Percentiles rank a stretch among this genome's conserved stretches.
Conservation (phyloP, 2,888 invertebrate species). For the Agonopterix heracliana region DNA sequence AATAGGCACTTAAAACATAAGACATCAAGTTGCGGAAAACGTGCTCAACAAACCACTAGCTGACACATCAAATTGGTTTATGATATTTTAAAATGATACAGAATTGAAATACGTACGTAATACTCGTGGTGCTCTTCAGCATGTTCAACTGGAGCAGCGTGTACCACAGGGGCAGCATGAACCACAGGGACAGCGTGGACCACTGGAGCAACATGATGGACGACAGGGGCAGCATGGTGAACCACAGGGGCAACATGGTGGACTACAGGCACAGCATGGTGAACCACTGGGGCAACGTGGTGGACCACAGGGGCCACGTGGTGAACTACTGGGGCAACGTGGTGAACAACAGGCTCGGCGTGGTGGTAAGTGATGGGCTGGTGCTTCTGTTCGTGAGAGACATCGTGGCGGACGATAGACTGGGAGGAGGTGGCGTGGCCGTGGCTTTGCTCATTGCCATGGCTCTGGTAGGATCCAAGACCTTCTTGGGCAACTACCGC, state of each 20-base stretch:
- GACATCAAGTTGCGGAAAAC: no score
- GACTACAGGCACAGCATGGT: constrained; percentile 12
- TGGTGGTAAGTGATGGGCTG: background rate
- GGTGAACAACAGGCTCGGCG: background rate
- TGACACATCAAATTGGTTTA: no score
- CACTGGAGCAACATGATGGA: background rate
- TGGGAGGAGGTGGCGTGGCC: constrained; percentile 22
- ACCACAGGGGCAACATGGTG: constrained; percentile 9
- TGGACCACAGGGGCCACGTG: constrained; percentile 12
- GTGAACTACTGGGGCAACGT: constrained; percentile 12
- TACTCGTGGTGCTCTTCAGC: constrained; percentile 33
- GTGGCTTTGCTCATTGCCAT: constrained; percentile 12
- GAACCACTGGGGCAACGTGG: constrained; percentile 7
- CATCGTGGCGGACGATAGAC: constrained; percentile 13
- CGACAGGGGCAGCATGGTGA: background rate
- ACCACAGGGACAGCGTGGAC: background rate
- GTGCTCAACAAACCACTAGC: no score
- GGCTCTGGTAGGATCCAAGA: background rate
- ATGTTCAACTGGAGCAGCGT: background rate
- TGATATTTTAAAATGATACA: no score
- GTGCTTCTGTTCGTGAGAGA: constrained; percentile 13
- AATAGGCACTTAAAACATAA: no score
- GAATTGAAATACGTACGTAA: constrained; percentile 29
- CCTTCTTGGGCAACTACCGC: constrained; percentile 34
- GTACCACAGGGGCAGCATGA: background rate